Conservation (phyloP, 2,797 vertebrate genomes). For the Gallinago stenura region DNA sequence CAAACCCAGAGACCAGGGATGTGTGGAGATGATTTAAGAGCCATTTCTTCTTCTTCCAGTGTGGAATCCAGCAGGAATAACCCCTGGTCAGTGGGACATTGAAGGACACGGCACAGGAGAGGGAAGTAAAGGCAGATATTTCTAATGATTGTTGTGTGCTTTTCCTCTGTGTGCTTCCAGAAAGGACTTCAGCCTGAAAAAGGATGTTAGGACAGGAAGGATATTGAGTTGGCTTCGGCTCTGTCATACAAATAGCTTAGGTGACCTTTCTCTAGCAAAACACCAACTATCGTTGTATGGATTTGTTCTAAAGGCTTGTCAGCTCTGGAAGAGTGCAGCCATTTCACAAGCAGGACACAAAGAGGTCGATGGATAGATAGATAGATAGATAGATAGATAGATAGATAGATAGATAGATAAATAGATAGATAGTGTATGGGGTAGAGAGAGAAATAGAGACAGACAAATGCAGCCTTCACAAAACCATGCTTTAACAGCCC, state of each 20-base stretch:
- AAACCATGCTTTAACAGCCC: not conserved
- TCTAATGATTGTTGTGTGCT: not conserved
- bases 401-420: not conserved
- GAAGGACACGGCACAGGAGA: not conserved
- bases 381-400: no score
- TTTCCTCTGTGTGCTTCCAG: constrained; percentile 36
- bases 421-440: not conserved
- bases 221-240: constrained; percentile 25
- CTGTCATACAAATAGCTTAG: constrained; percentile 26
- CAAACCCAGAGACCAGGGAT: not conserved
- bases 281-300: not conserved
- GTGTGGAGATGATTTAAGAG: not conserved
- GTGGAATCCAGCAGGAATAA: not conserved
- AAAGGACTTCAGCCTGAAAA: constrained; percentile 12
- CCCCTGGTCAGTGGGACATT: rapidly evolving
- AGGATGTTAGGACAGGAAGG: constrained; percentile 51
- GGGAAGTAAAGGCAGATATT: not conserved
- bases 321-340: not conserved
- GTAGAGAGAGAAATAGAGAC: not conserved
- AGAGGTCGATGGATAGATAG: no score
- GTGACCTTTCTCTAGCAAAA: constrained; percentile 58
- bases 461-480: not conserved
- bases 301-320: not conserved
- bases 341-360: not conserved
- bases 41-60: not conserved